Conservation (phyloP, 2,113 vertebrate genomes). For the Vulpes vulpes region DNA sequence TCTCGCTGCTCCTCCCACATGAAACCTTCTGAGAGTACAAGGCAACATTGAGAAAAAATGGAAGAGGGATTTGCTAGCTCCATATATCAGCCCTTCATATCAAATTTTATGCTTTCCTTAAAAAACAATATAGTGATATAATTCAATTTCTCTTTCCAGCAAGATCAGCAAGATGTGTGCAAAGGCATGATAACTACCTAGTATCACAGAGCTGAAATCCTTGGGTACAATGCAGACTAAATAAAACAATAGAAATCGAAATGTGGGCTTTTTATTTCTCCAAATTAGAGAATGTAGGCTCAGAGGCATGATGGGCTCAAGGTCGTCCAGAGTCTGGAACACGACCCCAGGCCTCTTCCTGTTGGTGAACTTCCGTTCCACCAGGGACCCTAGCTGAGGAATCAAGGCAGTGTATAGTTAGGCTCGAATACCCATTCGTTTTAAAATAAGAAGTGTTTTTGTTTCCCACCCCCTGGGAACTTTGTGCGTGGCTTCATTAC, state of each 20-base stretch:
- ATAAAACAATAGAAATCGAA: neutral
- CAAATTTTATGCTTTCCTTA: neutral
- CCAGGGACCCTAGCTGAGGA: neutral
- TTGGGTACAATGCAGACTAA: neutral
- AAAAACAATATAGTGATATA: neutral
- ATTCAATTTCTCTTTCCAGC: neutral
- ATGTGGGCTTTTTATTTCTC: neutral
- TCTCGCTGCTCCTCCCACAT: neutral
- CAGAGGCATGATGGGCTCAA: neutral
- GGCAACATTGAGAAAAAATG: neutral
- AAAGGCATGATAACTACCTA: neutral
- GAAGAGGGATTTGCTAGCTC: neutral
- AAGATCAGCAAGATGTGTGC: neutral
- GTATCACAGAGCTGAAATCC: neutral
- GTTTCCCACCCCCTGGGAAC: neutral
- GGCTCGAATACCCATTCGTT: neutral
- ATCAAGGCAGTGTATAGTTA: neutral
- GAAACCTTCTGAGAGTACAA: neutral
- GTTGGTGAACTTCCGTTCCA: no score
- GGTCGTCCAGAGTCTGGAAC: neutral
- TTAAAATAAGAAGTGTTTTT: neutral
- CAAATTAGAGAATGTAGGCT: neutral
- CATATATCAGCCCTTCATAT: neutral
- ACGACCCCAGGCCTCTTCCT: accelerated
- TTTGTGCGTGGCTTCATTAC: neutral